Evolutionary conservation across 30 jellyfish, hydroid and myxozoan genomes (phyloP), one percentile per base, ranked within the genome.

Genomic region (Aurelia coerulea): DNA sequence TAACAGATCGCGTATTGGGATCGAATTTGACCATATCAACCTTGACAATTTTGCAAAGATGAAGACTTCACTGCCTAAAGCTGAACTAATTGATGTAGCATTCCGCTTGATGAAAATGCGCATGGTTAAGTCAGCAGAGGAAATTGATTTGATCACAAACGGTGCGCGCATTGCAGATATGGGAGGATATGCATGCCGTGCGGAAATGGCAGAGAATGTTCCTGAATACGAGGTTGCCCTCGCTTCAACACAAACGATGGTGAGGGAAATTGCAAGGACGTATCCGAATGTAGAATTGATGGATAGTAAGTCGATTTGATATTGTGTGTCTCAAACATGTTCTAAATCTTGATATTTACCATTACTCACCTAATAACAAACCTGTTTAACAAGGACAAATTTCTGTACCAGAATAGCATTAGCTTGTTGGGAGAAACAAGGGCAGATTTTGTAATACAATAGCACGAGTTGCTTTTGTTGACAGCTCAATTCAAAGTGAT

Each of bases 211-310:
- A 5, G 96, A 86, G 84, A 81, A 81, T 46, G 96, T 86, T 0
- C 94, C 98, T 2, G 98, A 92, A 77, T 62, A 81, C 56, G 98
- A 92, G 72, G 96, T 92, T 63, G 98, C 98, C 15, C 73, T 86
- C 1, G 84, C 78, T 2, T 62, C 92, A 2, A 92, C 98, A 3
- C 91, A 64, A 33, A 91, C 98, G 49, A 92, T 92, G 98, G 70
- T 92, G 10, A 52, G 95, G 53, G 96, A 92, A 35, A 92, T 92
- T 50, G 95, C 98, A 60, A 77, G 66, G 32, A 79, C 96, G 3
- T 92, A 86, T 32, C 98, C 98, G 14, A 85, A 87, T 14, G 86
- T 78, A 1, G 98, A 92, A 49, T 29, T 92, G 9, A 81, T 92
- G 96, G 96, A 92, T 63, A 92, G 98, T 92, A 82, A 79, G 98